These are phyloP conservation scores for Mactra quadrangularis DNA, from an alignment of 1,140 invertebrate genomes.

Conservation along the genomic window DNA sequence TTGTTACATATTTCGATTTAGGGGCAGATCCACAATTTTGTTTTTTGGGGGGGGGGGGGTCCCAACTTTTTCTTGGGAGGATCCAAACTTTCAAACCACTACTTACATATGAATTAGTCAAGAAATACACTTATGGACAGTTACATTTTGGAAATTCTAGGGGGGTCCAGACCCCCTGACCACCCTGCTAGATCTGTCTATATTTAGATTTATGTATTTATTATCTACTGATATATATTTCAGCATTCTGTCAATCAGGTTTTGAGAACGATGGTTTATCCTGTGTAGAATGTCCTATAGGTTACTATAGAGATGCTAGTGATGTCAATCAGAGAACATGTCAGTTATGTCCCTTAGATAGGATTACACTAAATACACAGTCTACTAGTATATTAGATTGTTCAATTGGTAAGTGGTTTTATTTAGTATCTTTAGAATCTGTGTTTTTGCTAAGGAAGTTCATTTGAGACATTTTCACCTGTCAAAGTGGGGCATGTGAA, in stretches of 20 bases:
- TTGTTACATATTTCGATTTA: no score
- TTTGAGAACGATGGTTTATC: not conserved
- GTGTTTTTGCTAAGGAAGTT: no score
- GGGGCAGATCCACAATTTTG: no score
- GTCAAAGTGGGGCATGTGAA: no score
- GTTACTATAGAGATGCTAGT: constrained; percentile 38
- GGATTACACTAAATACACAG: constrained; percentile 13
- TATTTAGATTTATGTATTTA: not conserved
- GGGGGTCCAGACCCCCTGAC: not conserved
- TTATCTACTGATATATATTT: not conserved
- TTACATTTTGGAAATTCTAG: no score
- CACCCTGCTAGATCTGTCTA: not conserved
- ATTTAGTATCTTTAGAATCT: not conserved
- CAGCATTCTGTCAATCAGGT: constrained; percentile 44
- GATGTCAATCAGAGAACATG: constrained; percentile 6
- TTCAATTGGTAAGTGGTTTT: constrained; percentile 47
- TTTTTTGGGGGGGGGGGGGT: no score
- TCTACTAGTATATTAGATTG: not conserved
- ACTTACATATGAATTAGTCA: no score
- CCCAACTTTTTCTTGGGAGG: no score
- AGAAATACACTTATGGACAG: no score
- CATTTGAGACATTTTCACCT: no score
- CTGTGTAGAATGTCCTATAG: no score
- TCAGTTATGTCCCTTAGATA: constrained; percentile 31
- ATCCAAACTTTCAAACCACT: no score